A percentile compares a stretch with the other conserved stretches of the same genome.
These are phyloP conservation scores for Oryzias sinensis DNA, from an alignment of 2,797 vertebrate genomes.

Conservation along the genomic window DNA sequence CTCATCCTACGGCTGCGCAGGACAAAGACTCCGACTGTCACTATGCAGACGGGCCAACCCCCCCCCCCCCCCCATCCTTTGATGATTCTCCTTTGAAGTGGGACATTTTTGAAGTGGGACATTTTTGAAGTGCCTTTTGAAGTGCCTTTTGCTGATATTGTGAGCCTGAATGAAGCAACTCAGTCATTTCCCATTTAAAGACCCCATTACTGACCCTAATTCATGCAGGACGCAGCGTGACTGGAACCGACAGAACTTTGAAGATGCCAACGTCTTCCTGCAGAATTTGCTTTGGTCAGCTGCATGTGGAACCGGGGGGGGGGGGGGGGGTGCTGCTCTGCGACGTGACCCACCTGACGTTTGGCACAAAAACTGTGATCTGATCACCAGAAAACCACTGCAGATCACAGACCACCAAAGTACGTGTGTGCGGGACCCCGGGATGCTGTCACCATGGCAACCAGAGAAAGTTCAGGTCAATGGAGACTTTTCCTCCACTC, in stretches of 20 bases:
- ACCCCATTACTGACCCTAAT: background rate
- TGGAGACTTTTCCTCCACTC: no score
- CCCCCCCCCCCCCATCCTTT: slow-evolving; percentile 7
- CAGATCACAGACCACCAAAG: no score
- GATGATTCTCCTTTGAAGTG: slow-evolving; percentile 16
- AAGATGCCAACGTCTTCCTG: no score
- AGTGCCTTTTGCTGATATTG: slow-evolving; percentile 8
- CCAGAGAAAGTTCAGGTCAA: no score
- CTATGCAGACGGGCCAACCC: background rate
- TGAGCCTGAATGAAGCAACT: slow-evolving; percentile 11
- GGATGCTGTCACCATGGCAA: no score
- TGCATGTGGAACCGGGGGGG: no score
- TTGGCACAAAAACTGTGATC: no score
- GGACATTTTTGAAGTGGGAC: slow-evolving; percentile 1
- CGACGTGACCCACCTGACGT: no score
- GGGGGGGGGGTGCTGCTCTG: no score
- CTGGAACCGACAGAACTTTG: background rate
- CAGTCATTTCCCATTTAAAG: slow-evolving; percentile 2
- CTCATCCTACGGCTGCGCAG: background rate
- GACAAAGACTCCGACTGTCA: slow-evolving; percentile 8
- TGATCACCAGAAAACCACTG: no score
- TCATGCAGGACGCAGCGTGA: background rate
- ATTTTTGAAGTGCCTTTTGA: slow-evolving; percentile 20
- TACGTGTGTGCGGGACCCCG: no score
- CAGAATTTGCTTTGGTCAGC: no score